Base-by-base conservation (phyloP, 2,797 vertebrate genomes). In the Hydrolagus colliei region DNA sequence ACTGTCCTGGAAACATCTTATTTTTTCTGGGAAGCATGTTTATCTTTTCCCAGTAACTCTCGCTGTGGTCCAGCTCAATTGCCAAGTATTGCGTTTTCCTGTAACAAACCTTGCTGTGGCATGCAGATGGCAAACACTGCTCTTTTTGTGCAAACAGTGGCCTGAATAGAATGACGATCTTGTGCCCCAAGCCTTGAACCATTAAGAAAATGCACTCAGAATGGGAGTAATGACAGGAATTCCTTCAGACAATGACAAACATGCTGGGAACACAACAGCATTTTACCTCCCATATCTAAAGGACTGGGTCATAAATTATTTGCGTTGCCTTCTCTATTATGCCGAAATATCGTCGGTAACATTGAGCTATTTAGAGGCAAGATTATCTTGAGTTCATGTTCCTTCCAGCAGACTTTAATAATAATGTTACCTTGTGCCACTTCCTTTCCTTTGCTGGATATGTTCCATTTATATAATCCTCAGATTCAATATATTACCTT, bases 161-260 rank as follows among this genome's bases (percentile, higher is more conserved):
- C 65, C 65, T 68, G 27, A 35, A 35, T 67, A 82, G 79, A 68
- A 67, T 82, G 63, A 72, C 11, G 18, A 73, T 32, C 22, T 62
- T 85, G 41, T 73, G 72, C 63, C 68, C 41, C 41, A 52, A 52
- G 41, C 41, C 41, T 52, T 52, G 74, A 73, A 75, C 73, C 85
- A 80, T 77, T 73, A 84, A 82, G 73, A 72, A 52, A 86, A 88
- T 86, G 72, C 75, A 85, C 77, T 59, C n/a, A 76, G 74, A 88
- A 88, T 90, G 88, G 87, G 74, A 84, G 86, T 84, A 88, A 90
- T 87, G 86, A 86, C 20, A 86, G 73, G 79, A 87, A 88, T 91
- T 90, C 82, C 86, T n/a, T 80, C 27, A 86, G 89, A 74, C 13
- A 77, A 86, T 86, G 82, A 86, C 79, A 85, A 89, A 68, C 77